Base-by-base conservation (phyloP, 2,113 vertebrate genomes). In the Trichechus manatus region DNA sequence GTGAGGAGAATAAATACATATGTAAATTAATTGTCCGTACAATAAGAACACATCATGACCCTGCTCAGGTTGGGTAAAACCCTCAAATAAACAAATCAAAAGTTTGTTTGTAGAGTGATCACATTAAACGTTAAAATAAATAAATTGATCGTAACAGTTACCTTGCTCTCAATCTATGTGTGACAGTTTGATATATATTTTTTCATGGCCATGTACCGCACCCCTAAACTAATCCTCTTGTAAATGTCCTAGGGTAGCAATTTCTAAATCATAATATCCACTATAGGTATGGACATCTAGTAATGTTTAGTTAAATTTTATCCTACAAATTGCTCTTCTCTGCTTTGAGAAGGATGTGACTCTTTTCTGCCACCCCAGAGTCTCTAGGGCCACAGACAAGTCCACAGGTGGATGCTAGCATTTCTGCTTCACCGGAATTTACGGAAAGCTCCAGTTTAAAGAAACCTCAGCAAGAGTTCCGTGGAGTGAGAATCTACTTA, bases 391-490 rank as follows among this genome's bases (percentile, higher is more conserved):
- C 36, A 29, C 50, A 96, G 42, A 88, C 79, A 96, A 97, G 4
- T 14, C 59, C 59, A 33, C 27, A 88, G 29, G 0, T 19, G 50
- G 14, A 94, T n/a, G 53, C 64, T 33, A 19, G 77, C 87, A 87
- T 97, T 91, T 31, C 2, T 66, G 50, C 42, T 25, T 87, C 92
- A 92, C 75, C 36, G 90, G 80, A 96, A 59, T 23, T 3, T 13
- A 25, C 25, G 61, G 87, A 19, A 88, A 70, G 7, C 39, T 70
- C 91, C 74, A 87, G 82, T 89, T 97, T 91, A 89, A 93, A 95
- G 39, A 96, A 97, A 96, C 82, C 66, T 86, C 92, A 82, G 91
- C 74, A 96, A 97, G 13, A 97, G 56, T 39, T 44, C 87, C 90
- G 83, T 42, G 89, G 91, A 97, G 14, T 59, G 47, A 93, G 77